Evolutionary conservation across 2,888 invertebrate species (phyloP), one percentile per base, ranked within the genome.

Genomic region (Agapostemon virescens): DNA sequence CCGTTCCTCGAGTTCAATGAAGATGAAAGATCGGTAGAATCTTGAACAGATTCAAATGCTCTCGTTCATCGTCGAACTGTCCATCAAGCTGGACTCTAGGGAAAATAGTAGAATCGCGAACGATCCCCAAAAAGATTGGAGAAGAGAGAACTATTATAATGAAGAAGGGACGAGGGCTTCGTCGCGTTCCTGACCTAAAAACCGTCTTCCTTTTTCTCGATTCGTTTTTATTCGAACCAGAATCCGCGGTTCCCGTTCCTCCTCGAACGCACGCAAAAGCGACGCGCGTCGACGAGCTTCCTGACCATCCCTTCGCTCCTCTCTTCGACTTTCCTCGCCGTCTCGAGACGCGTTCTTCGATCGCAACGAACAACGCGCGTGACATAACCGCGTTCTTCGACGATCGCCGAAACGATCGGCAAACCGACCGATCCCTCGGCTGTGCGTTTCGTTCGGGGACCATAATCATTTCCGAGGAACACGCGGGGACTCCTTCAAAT

Each of bases 111-210:
- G n/a, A n/a, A n/a, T n/a, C n/a, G n/a, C n/a, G n/a, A n/a, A n/a
- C n/a, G n/a, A n/a, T n/a, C n/a, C n/a, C n/a, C n/a, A n/a, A n/a
- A n/a, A n/a, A n/a, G n/a, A n/a, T n/a, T n/a, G n/a, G n/a, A n/a
- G n/a, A n/a, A n/a, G n/a, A n/a, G n/a, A n/a, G n/a, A n/a, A n/a
- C n/a, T n/a, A n/a, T n/a, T n/a, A n/a, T n/a, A n/a, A n/a, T n/a
- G 13, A 63, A 66, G 63, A 63, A 79, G 80, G 75, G 75, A 75
- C 58, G 71, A 77, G 80, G 55, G 71, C 71, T 72, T 73, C 72
- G 71, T 23, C 61, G 78, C 69, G 83, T 81, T 85, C 84, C 85
- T 85, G 85, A 85, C 84, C 85, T 75, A 85, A 79, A 85, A 85
- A 85, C 66, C 36, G 40, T 82, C 82, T 79, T 81, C 79, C 67